These are phyloP conservation scores for Epirrita christyi DNA, from an alignment of 2,888 invertebrate genomes.

Conservation along the genomic window DNA sequence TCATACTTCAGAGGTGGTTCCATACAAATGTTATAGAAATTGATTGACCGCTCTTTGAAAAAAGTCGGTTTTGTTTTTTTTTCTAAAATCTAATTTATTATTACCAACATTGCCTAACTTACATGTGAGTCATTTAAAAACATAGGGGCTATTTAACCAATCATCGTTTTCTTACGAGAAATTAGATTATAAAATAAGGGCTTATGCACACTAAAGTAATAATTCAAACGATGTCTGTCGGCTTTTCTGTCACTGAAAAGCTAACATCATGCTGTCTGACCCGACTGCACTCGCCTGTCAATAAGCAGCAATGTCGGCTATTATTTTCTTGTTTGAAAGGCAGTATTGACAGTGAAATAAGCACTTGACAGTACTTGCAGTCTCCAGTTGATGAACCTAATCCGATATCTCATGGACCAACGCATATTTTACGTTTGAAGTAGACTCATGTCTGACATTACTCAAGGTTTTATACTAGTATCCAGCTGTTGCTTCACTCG, in stretches of 20 bases:
- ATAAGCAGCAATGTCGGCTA: slow-evolving; percentile 11
- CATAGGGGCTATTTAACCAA: not conserved
- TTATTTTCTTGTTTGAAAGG: slow-evolving; percentile 23
- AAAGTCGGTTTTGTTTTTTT: too few relatives aligned
- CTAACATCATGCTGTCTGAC: slow-evolving; percentile 11
- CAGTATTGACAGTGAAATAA: slow-evolving; percentile 29
- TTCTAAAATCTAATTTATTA: too few relatives aligned
- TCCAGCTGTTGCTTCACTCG: too few relatives aligned
- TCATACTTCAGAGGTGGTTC: too few relatives aligned
- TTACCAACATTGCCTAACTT: too few relatives aligned
- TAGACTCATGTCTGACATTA: slow-evolving; percentile 11
- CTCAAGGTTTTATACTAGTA: not conserved
- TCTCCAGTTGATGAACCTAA: slow-evolving; percentile 21
- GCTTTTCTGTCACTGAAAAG: not conserved
- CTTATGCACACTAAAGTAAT: not conserved
- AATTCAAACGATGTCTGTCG: not conserved
- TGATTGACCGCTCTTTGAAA: too few relatives aligned
- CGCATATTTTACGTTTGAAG: slow-evolving; percentile 15
- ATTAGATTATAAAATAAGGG: slow-evolving; percentile 8
- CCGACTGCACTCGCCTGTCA: slow-evolving; percentile 10
- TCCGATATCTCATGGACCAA: slow-evolving; percentile 12
- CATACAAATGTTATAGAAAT: too few relatives aligned
- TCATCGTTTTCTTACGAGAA: not conserved
- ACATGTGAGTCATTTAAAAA: too few relatives aligned
- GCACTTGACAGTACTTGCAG: slow-evolving; percentile 26